Percentiles rank a stretch among this genome's conserved stretches.
Conservation (phyloP, 2,797 vertebrate genomes). For the Hippopotamyrus pictus region DNA sequence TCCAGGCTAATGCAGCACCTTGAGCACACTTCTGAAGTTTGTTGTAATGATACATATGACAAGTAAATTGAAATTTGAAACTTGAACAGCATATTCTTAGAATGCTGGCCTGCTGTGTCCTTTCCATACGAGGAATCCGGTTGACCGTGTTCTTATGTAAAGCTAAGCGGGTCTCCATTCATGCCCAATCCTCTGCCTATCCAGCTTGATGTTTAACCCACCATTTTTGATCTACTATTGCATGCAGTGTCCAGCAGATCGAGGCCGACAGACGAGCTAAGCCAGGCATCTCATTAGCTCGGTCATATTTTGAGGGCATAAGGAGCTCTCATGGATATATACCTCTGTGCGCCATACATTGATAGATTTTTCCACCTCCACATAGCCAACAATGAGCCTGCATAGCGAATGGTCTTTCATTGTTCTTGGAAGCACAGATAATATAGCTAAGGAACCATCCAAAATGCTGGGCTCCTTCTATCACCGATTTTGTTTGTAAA, state of each 20-base stretch:
- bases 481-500: neutral
- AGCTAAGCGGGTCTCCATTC: constrained; percentile 28
- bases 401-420: neutral
- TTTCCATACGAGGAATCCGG: constrained; percentile 28
- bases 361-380: neutral
- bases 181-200: constrained; percentile 18
- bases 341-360: neutral
- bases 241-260: neutral
- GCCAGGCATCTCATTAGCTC: neutral
- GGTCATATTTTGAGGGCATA: neutral
- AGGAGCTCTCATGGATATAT: neutral
- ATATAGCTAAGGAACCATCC: neutral
- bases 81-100: neutral
- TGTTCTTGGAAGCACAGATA: neutral
- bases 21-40: constrained; percentile 33
- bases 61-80: neutral
- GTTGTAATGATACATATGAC: neutral
- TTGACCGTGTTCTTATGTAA: constrained; percentile 21
- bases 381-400: neutral
- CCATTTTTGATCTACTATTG: neutral
- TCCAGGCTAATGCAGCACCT: constrained; percentile 11
- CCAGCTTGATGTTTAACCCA: constrained; percentile 27
- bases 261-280: neutral
- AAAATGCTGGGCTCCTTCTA: neutral
- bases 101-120: constrained; percentile 18